Evolutionary conservation across 2,888 invertebrate species (phyloP).

Genomic region (Metopia argyrocephala): DNA sequence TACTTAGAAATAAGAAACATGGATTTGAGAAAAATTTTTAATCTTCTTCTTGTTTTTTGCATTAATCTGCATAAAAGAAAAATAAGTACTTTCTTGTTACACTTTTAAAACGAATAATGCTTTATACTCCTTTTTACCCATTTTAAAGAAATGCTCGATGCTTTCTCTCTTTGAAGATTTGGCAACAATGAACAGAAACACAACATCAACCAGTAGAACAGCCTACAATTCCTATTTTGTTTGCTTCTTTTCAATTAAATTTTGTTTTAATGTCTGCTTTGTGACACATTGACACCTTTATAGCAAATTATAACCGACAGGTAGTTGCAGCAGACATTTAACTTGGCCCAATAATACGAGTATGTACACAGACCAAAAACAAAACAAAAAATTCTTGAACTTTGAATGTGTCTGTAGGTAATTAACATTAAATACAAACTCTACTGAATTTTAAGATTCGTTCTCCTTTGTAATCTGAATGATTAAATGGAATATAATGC

Average conservation of each 20-base stretch:
- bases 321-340: conserved; percentile 2
- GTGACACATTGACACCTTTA: conserved; percentile 14
- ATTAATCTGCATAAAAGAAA: too few species aligned
- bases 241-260: neutral
- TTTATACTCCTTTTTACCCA: too few species aligned
- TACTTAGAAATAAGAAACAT: too few species aligned
- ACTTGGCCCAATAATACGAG: neutral
- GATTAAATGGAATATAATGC: too few species aligned
- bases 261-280: neutral
- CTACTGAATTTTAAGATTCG: neutral
- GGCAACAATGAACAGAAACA: too few species aligned
- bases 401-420: neutral
- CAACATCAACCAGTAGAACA: neutral
- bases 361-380: neutral
- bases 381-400: neutral
- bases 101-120: too few species aligned
- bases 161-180: too few species aligned
- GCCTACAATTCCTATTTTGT: neutral
- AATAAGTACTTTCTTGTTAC: too few species aligned
- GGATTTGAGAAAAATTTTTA: too few species aligned
- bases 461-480: too few species aligned
- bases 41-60: too few species aligned
- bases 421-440: neutral
- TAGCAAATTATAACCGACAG: neutral
- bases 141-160: too few species aligned